Evolutionary conservation across 2,113 vertebrate species (phyloP), one percentile per base, ranked within the genome.

Genomic region (Blennius ocellaris): DNA sequence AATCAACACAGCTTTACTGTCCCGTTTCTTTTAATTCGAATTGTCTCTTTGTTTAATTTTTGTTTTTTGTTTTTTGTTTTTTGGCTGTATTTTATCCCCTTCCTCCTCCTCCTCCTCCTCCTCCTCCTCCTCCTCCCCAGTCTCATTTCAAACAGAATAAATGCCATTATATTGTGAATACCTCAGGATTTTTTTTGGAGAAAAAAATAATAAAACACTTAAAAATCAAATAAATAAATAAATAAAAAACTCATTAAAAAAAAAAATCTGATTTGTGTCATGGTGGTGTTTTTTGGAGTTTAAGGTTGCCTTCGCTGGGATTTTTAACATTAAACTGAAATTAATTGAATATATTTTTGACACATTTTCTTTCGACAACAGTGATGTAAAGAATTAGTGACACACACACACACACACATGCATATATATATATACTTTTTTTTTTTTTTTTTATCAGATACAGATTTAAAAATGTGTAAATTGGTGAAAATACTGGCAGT

Each of bases 151-250:
- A 90, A 92, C 80, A 81, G 82, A 94, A 90, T 88, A 91, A 92
- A 93, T 94, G 94, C 93, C 93, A 94, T 95, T 95, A 92, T 93
- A 93, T 95, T 95, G 92, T 95, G 90, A 95, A 95, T 94, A 95
- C 94, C 93, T 95, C 94, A 95, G 93, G 93, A 93, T 94, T 93
- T 93, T 92, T 30, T 93, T 94, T 92, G 86, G 84, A 90, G 78
- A 89, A 87, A 92, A 89, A 90, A 87, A 82, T 3, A 86, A 87
- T 85, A 93, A 93, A 93, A 93, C 81, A 86, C 86, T 82, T 85
- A 92, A 92, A 93, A 94, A 92, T 86, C 68, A 91, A 93, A 93
- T 88, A 92, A 90, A 89, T 87, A 91, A 92, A 91, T 88, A 88
- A 89, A 87, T 83, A 48, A 91, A 93, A 93, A 90, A 85, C 79